Evolutionary conservation across 92 coral and sea anemone species (phyloP), one percentile per base, ranked within the genome.

Genomic region (Paramuricea clavata): DNA sequence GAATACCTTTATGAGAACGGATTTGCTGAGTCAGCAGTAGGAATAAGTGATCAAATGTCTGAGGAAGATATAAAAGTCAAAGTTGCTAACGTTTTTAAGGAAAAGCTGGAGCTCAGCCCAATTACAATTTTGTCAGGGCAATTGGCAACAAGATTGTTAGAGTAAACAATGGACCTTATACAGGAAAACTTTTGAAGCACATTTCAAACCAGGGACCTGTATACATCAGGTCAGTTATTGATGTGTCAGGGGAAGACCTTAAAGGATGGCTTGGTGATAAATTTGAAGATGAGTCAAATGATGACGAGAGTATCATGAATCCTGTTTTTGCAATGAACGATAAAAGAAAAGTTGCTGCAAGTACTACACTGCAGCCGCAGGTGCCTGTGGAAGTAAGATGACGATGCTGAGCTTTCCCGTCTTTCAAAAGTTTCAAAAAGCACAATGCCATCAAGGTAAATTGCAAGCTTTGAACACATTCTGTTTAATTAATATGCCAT

Each of bases 151-250:
- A 88, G 78, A 82, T 88, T 13, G 74, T 88, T 47, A 26, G 1
- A 73, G 83, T 88, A 76, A 25, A 60, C 88, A 22, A 57, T 83
- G 91, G 91, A 49, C 91, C 91, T 16, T 88, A 50, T 44, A 88
- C 77, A 60, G 91, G 91, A 2, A 88, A 88, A 70, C 68, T 88
- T 74, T 31, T 88, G 12, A 88, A 88, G 57, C 78, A 88, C 49
- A 54, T 88, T 19, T 88, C 91, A 11, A 88, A 88, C 34, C 88
- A 74, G 83, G 91, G 88, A 32, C 83, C 91, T 17, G 25, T 88
- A 27, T 88, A 88, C 33, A 43, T 88, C 49, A 88, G 87, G 60
- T 78, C 91, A 3, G 57, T 56, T 2, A 44, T 65, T 36, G 91
- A 88, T 13, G 72, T 82, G 3, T 1, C 62, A 17, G 62, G 62